Base-by-base conservation (phyloP, 2,888 invertebrate genomes). In the Koerneria pararmatus region DNA sequence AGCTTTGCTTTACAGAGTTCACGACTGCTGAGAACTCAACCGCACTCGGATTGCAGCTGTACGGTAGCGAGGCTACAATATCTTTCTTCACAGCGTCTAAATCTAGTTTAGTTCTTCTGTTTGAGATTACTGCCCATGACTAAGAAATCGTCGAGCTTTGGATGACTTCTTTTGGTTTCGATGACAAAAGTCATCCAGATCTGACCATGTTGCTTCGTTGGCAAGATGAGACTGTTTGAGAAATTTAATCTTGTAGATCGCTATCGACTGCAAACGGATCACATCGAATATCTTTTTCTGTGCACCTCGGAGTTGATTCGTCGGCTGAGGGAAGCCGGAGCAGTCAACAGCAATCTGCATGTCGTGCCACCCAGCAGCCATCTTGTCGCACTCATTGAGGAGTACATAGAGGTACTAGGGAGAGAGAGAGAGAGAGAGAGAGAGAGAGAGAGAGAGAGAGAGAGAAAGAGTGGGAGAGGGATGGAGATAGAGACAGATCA, bases 181-280 rank as follows among this genome's bases (percentile, higher is more conserved):
- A n/a, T n/a, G n/a, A n/a, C n/a, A n/a, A n/a, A n/a, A 63, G 53
- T 6, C 2, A 1, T 11, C 41, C 31, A 6, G 3, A 34, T n/a
- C 46, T 46, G n/a, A 11, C n/a, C 46, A 15, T 46, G n/a, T 46
- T 46, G 46, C 11, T 46, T n/a, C 11, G n/a, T 46, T 46, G 15
- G 11, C 11, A 15, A 11, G 24, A 41, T 41, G 11, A 41, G 46
- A 15, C 46, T 41, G 11, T n/a, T n/a, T n/a, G 11, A 11, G 11
- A 15, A 15, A 41, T n/a, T 41, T 41, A 15, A 31, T 34, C 57
- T 67, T 73, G 48, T 65, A 75, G 75, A 74, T 49, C 67, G 74
- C 11, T 75, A 75, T 54, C 74, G 75, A 46, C 64, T 75, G 35
- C 75, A 75, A 67, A 71, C 74, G 1, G 74, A 74, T 24, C 54